Evolutionary conservation across 1,140 invertebrate species (phyloP), one percentile per base, ranked within the genome.

Genomic region (Lucilia cuprina): DNA sequence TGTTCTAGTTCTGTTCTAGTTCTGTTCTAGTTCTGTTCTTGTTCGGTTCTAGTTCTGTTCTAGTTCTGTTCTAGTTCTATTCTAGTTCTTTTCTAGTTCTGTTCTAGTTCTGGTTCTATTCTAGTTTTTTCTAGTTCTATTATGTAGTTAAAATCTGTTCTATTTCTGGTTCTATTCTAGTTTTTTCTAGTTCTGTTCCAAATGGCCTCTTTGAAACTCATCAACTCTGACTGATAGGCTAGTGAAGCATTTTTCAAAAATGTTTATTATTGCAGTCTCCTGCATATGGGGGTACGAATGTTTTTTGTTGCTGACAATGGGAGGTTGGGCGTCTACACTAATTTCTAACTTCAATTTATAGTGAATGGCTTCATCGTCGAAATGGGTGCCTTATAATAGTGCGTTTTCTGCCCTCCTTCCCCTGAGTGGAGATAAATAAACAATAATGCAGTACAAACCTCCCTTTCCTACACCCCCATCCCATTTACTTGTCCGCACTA

Each of bases 381-480:
- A 12, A 49, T 78, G 5, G 4, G 74, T 17, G 41, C 49, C n/a
- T 49, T 17, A 17, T 47, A 35, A 30, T 9, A 75, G 34, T 78
- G 75, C 34, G 14, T 78, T 78, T 41, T 41, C 19, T 80, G 47
- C 41, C 21, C 35, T 17, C 35, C 74, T n/a, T 41, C 74, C 8
- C 34, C 13, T n/a, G n/a, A n/a, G 35, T 30, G 8, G 74, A 34
- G 75, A 0, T 49, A 80, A 80, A 80, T n/a, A 47, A 80, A 80
- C 77, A 80, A 80, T 80, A 80, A 50, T 80, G 77, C 77, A 19
- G 8, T 80, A 21, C 21, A 12, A 77, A 21, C 47, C n/a, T 80
- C 41, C 75, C 17, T 41, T 35, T 34, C n/a, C n/a, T 25, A 10
- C 74, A n/a, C 13, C 21, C 65, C 19, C 60, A 4, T 19, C n/a